These are phyloP conservation scores for Eptatretus burgeri DNA, from an alignment of 2,113 vertebrate genomes.

Conservation along the genomic window DNA sequence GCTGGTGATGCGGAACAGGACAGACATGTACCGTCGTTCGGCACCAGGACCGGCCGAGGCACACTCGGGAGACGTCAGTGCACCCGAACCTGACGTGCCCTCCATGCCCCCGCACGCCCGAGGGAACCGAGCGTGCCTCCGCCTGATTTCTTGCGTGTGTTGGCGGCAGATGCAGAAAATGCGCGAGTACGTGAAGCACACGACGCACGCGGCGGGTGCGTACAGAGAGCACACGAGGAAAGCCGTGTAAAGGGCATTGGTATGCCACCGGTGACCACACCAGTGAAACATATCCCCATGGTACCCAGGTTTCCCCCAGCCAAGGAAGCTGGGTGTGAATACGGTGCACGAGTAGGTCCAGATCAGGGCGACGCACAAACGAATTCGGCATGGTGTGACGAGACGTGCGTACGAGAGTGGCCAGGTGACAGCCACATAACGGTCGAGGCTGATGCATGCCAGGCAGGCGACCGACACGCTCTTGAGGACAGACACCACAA, in stretches of 20 bases:
- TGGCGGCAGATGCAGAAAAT: conserved; percentile 96
- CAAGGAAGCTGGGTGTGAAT: conserved; percentile 63
- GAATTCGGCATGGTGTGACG: conserved; percentile 62
- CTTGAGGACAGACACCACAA: conserved; percentile 76
- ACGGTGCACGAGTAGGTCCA: conserved; percentile 73
- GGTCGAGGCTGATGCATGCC: conserved; percentile 78
- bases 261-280: conserved; percentile 53
- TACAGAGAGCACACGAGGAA: conserved; percentile 71
- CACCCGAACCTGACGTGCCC: conserved; percentile 27
- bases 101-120: conserved; percentile 54
- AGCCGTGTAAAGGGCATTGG: conserved; percentile 44
- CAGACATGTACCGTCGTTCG: conserved; percentile 72
- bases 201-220: conserved; percentile 49
- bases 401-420: conserved; percentile 57
- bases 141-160: conserved; percentile 72
- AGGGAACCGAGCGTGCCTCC: conserved; percentile 58
- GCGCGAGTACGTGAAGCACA: conserved; percentile 89
- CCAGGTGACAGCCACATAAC: conserved; percentile 69
- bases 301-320: conserved; percentile 89
- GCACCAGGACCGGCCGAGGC: conserved; percentile 33
- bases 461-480: conserved; percentile 79
- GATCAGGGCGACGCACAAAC: conserved; percentile 53
- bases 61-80: conserved; percentile 22
- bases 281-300: conserved; percentile 74
- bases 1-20: conserved; percentile 82